Conservation (phyloP, 64 coral and sea anemone species). For the Catalaphyllia jardinei region DNA sequence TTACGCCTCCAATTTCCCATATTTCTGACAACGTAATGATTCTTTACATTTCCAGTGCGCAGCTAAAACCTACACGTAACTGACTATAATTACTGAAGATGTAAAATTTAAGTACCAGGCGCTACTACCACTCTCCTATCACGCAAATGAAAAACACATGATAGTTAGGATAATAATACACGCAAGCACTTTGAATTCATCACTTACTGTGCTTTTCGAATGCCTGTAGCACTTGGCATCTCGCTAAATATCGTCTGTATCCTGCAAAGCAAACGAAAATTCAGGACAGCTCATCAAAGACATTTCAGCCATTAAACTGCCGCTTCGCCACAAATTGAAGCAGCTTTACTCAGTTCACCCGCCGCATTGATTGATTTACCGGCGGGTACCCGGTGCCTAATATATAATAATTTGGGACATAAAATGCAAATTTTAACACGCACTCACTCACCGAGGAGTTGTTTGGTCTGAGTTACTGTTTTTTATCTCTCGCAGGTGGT, state of each 20-base stretch:
- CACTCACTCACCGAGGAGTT: neutral
- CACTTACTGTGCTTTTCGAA: constrained; percentile 19
- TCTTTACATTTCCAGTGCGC: neutral
- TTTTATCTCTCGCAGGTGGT: neutral
- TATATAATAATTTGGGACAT: neutral
- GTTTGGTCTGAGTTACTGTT: constrained; percentile 10
- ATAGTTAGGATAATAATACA: neutral
- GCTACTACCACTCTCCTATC: neutral
- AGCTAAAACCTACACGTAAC: neutral
- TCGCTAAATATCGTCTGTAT: neutral
- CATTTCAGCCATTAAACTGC: neutral
- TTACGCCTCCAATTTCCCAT: neutral
- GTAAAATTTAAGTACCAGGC: neutral
- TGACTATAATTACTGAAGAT: neutral
- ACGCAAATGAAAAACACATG: neutral
- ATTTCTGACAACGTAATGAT: neutral
- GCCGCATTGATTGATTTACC: neutral
- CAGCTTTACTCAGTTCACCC: neutral
- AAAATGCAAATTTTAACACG: constrained; percentile 35
- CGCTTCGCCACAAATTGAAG: neutral
- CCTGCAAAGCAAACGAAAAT: neutral
- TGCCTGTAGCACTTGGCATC: constrained; percentile 21
- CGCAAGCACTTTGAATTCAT: too few species aligned
- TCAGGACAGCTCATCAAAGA: neutral
- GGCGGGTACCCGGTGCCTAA: neutral